Evolutionary conservation across 2,113 vertebrate genomes (phyloP).

Genomic region (Python bivittatus): DNA sequence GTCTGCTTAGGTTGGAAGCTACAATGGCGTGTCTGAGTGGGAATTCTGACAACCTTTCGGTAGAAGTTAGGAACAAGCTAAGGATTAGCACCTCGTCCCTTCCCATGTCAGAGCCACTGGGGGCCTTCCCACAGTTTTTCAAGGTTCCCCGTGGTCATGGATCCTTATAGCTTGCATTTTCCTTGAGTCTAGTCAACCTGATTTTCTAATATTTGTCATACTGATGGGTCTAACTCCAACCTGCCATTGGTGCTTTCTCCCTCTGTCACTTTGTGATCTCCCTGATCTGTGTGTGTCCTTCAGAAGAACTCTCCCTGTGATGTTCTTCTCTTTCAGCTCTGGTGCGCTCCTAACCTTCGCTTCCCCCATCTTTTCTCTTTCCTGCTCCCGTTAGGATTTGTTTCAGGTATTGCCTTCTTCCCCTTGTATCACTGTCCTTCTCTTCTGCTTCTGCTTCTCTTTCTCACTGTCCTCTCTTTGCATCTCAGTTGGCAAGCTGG

Average conservation of each 20-base stretch:
- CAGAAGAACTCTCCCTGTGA: not conserved
- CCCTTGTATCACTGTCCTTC: slow-evolving; percentile 8
- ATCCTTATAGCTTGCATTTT: not conserved
- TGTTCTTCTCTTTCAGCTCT: slow-evolving; percentile 37
- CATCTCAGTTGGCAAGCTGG: not conserved
- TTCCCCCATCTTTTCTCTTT: slow-evolving; percentile 74
- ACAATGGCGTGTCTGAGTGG: not conserved
- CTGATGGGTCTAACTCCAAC: not conserved
- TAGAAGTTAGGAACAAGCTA: not conserved
- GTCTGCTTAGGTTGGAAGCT: no score
- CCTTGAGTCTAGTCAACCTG: not conserved
- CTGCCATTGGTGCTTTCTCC: no score
- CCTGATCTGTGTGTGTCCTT: not conserved
- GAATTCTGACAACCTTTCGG: no score
- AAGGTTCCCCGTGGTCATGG: not conserved
- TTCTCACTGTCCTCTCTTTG: not conserved
- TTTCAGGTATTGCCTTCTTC: slow-evolving; percentile 86
- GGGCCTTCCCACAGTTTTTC: not conserved
- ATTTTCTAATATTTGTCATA: not conserved
- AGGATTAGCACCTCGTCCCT: not conserved
- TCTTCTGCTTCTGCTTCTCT: not conserved
- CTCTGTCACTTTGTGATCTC: not conserved
- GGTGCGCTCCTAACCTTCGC: slow-evolving; percentile 69
- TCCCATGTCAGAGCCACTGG: not conserved
- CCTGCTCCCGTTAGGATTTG: slow-evolving; percentile 91